phyloP scores from a whole-genome alignment of 2,888 invertebrate species.

The Beris morrisii region DNA sequence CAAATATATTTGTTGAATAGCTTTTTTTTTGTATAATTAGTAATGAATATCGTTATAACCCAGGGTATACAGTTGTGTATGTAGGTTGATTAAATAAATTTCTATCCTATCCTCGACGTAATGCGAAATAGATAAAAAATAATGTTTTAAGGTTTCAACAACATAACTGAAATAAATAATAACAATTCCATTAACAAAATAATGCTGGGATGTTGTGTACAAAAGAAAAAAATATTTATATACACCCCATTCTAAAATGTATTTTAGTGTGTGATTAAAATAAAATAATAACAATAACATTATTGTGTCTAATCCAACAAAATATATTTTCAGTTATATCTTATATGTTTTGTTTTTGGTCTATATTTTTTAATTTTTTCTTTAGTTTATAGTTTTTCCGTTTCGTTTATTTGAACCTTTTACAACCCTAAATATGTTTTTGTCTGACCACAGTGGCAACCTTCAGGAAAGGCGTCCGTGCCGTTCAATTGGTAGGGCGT shows the following conservation, averaged over 20 bases:
- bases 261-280: too few species aligned
- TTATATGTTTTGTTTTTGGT: not conserved
- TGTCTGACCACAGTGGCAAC: constrained; percentile 85
- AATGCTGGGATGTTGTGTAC: too few species aligned
- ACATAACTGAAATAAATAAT: too few species aligned
- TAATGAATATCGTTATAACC: constrained; percentile 21
- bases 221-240: too few species aligned
- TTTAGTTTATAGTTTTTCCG: constrained; percentile 29
- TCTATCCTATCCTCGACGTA: too few species aligned
- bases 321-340: too few species aligned
- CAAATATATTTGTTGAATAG: constrained; percentile 7
- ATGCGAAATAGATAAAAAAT: too few species aligned
- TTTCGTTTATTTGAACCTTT: constrained; percentile 47
- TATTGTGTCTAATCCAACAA: constrained; percentile 24
- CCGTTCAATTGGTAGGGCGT: constrained; percentile 97
- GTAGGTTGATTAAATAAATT: too few species aligned
- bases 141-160: too few species aligned
- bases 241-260: too few species aligned
- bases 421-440: constrained; percentile 56
- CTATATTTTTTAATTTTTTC: constrained; percentile 22
- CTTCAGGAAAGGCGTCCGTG: constrained; percentile 99
- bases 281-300: constrained; percentile 10
- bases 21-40: constrained; percentile 22
- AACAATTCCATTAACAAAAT: too few species aligned
- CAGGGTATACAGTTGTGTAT: constrained; percentile 37